Evolutionary conservation across 2,797 vertebrate genomes (phyloP), one percentile per base, ranked within the genome.

Genomic region (Acropternis orthonyx): DNA sequence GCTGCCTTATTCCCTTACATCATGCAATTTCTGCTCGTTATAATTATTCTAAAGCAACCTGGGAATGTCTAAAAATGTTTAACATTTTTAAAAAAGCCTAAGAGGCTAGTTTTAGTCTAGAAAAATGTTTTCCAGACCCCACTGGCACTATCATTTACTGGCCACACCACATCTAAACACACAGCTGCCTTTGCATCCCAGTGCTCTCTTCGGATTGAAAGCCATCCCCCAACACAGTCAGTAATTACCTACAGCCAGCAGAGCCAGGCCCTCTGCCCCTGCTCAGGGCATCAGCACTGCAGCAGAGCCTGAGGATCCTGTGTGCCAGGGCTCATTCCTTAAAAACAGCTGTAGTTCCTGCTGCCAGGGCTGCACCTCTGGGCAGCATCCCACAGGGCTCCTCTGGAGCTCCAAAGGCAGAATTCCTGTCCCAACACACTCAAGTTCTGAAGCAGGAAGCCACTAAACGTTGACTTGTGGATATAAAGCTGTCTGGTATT

Each of bases 201-300:
- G 4, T 2, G n/a, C 52, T 41, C 36, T 68, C 8, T 0, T 46
- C 3, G 32, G 49, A 2, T 8, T 16, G 37, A 8, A 4, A 32
- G 43, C 32, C 9, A 7, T 8, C 20, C 54, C 36, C 48, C 3
- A 7, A 17, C 7, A 2, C 7, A 15, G 4, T 4, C 34, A 11
- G 7, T 9, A 68, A 23, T 10, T 3, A 39, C 2, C 61, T 8
- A 1, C 34, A 74, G 46, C n/a, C 20, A 9, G 2, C 6, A 5
- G 18, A 44, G 58, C 5, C 34, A n/a, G 79, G 49, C 30, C 36
- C 14, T 7, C 11, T 30, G 6, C 11, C 15, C 28, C 39, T 43
- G 36, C 74, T 36, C 32, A 14, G 34, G 36, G 51, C 34, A 41
- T 30, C 37, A 62, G 27, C 37, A 14, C 27, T 62, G 37, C 59